phyloP scores from a whole-genome alignment of 2,113 vertebrate genomes.

The Clarias magur region DNA sequence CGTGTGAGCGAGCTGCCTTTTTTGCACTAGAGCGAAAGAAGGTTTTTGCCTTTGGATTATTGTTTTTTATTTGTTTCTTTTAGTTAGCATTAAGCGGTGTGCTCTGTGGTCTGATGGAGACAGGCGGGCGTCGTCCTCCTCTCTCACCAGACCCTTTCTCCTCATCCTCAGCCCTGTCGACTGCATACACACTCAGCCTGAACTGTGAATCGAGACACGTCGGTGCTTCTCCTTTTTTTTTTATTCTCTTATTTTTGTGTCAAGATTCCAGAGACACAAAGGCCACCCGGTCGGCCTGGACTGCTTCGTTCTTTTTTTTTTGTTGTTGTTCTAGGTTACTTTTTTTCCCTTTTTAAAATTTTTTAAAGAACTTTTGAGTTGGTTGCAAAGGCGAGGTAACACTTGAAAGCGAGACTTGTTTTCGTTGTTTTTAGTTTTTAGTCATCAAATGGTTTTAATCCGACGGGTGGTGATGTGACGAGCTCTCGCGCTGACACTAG shows the following conservation, averaged over 20 bases:
- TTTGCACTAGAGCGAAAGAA: slow-evolving; percentile 99
- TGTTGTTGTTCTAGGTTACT: slow-evolving; percentile 30
- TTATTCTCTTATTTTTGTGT: slow-evolving; percentile 63
- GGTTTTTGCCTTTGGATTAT: slow-evolving; percentile 77
- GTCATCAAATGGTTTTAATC: slow-evolving; percentile 65
- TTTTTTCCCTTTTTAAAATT: neutral
- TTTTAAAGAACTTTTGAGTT: slow-evolving; percentile 12
- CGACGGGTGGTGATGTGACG: slow-evolving; percentile 54
- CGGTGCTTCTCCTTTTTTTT: slow-evolving; percentile 55
- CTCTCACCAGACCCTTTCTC: slow-evolving; percentile 1
- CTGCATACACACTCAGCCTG: slow-evolving; percentile 60
- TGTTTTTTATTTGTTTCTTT: slow-evolving; percentile 78
- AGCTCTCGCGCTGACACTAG: slow-evolving; percentile 75
- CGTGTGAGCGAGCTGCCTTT: slow-evolving; percentile 89
- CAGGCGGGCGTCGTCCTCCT: neutral
- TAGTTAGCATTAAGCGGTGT: slow-evolving; percentile 63
- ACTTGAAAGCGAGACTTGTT: slow-evolving; percentile 86
- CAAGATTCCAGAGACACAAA: slow-evolving; percentile 60
- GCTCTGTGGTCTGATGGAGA: slow-evolving; percentile 62
- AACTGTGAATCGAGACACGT: slow-evolving; percentile 67
- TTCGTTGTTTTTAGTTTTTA: slow-evolving; percentile 74
- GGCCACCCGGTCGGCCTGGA: slow-evolving; percentile 40
- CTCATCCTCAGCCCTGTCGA: slow-evolving; percentile 50
- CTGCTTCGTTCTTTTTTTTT: neutral
- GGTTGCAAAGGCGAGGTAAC: slow-evolving; percentile 71